Evolutionary conservation across 35 echinoderm and acorn worm genomes (phyloP).

Genomic region (Anneissia japonica): DNA sequence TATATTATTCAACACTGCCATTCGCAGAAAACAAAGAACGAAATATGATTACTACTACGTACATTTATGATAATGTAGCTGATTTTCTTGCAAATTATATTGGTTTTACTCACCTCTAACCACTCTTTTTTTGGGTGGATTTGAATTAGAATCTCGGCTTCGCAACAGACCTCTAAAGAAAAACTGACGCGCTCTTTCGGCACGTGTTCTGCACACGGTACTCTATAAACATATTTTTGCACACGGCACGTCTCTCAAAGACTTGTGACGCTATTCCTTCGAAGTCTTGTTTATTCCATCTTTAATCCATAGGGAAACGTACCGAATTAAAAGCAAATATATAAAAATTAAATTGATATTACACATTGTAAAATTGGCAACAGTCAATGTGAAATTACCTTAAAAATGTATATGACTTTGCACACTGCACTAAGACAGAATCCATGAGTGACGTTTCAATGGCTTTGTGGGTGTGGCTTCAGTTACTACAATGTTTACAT

Average conservation of each 20-base stretch:
- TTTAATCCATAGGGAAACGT: too few relatives aligned
- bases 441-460: not conserved
- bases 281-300: too few relatives aligned
- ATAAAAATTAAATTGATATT: too few relatives aligned
- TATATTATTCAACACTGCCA: not conserved
- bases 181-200: not conserved
- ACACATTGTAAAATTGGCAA: too few relatives aligned
- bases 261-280: too few relatives aligned
- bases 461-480: not conserved
- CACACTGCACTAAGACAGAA: not conserved
- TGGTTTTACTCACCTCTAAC: not conserved
- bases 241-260: not conserved
- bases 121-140: not conserved
- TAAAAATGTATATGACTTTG: not conserved
- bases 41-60: not conserved
- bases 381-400: too few relatives aligned
- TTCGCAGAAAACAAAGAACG: not conserved
- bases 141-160: not conserved
- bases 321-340: too few relatives aligned
- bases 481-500: not conserved
- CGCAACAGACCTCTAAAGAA: not conserved
- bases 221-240: not conserved
- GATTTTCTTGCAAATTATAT: not conserved
- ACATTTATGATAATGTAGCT: not conserved
- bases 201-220: not conserved